A percentile compares a stretch with the other conserved stretches of the same genome.
Conservation (phyloP, 2,113 vertebrate genomes). For the Saguinus midas region DNA sequence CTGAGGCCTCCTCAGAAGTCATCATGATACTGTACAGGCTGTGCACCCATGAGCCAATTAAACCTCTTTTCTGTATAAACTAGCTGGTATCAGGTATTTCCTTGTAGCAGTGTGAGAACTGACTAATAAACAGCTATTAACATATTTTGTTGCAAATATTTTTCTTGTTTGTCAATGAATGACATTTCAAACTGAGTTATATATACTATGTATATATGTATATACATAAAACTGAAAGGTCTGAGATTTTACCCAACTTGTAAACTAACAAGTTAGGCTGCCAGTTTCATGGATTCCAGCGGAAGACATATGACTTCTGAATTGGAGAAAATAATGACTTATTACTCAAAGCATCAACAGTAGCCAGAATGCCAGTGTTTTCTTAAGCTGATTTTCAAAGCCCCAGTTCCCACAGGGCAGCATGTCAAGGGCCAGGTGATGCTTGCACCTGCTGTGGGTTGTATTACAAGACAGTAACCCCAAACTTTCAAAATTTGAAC, state of each 20-base stretch:
- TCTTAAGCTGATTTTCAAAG: neutral
- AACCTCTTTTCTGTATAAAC: too few species aligned
- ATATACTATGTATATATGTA: too few species aligned
- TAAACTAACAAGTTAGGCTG: neutral
- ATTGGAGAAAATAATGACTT: neutral
- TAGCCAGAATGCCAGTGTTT: neutral
- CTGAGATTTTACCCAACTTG: neutral
- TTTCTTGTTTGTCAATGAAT: neutral
- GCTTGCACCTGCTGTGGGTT: neutral
- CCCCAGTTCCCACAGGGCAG: neutral
- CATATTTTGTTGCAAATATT: neutral
- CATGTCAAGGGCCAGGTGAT: neutral
- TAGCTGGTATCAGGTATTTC: too few species aligned
- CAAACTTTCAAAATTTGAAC: neutral
- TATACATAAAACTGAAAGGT: neutral
- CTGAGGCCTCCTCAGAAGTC: too few species aligned
- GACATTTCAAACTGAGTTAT: constrained; percentile 28
- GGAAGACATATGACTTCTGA: neutral
- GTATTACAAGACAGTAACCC: neutral
- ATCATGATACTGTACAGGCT: too few species aligned
- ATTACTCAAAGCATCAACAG: neutral
- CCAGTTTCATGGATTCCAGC: neutral
- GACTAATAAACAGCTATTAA: neutral
- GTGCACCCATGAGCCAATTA: too few species aligned
- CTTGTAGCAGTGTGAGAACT: too few species aligned